Conservation (phyloP, 2,888 invertebrate genomes). For the Deilephila porcellus region DNA sequence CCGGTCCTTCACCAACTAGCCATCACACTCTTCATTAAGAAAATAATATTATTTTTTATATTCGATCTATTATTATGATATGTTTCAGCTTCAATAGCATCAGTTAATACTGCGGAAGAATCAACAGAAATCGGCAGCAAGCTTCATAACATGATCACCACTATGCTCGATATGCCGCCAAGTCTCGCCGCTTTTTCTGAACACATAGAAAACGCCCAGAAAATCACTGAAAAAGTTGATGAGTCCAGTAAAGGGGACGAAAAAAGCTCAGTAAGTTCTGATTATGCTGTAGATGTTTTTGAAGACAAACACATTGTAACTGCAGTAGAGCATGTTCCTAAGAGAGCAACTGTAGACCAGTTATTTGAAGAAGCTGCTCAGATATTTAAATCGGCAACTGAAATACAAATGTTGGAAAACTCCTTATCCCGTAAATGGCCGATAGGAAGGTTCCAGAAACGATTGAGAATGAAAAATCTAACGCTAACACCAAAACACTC, state of each 20-base stretch:
- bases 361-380: slow-evolving; percentile 32
- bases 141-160: slow-evolving; percentile 59
- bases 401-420: slow-evolving; percentile 58
- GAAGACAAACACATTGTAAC: slow-evolving; percentile 61
- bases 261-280: slow-evolving; percentile 52
- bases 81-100: slow-evolving; percentile 55
- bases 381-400: slow-evolving; percentile 47
- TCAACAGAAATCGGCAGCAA: slow-evolving; percentile 57
- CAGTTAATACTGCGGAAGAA: slow-evolving; percentile 53
- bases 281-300: slow-evolving; percentile 56
- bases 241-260: slow-evolving; percentile 43
- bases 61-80: slow-evolving; percentile 15
- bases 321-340: slow-evolving; percentile 52
- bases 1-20: too few species aligned
- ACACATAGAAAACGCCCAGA: slow-evolving; percentile 47
- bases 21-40: not conserved
- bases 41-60: not conserved
- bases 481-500: slow-evolving; percentile 69
- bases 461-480: slow-evolving; percentile 63
- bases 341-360: slow-evolving; percentile 33
- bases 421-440: slow-evolving; percentile 58
- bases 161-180: slow-evolving; percentile 49
- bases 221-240: slow-evolving; percentile 38
- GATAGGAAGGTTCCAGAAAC: slow-evolving; percentile 61
- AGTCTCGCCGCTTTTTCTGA: slow-evolving; percentile 50